Evolutionary conservation across 2,113 vertebrate genomes (phyloP).

Genomic region (Clarias batrachus): DNA sequence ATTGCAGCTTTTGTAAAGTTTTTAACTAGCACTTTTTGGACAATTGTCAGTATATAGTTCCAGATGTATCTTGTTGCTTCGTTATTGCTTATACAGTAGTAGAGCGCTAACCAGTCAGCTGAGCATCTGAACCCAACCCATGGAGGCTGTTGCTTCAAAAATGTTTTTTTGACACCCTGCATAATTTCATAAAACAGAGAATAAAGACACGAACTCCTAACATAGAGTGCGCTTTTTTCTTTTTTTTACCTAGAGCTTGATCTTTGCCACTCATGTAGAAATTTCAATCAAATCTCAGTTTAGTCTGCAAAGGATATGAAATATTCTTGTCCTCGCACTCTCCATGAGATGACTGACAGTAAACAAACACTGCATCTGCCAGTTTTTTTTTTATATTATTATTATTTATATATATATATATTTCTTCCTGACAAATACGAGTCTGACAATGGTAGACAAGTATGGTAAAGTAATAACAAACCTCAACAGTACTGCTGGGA

Average conservation of each 20-base stretch:
- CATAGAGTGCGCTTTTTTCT: background rate
- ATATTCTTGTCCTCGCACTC: background rate
- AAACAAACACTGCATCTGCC: background rate
- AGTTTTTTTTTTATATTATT: background rate
- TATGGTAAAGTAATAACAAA: slow-evolving; percentile 25
- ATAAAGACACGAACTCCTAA: background rate
- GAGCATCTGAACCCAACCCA: background rate
- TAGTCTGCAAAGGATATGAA: background rate
- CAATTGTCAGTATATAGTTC: background rate
- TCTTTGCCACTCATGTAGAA: background rate
- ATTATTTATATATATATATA: too few species aligned
- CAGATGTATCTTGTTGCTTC: background rate
- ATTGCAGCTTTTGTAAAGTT: slow-evolving; percentile 5
- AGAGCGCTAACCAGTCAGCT: background rate
- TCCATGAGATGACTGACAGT: slow-evolving; percentile 1
- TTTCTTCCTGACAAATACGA: background rate
- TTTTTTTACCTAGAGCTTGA: background rate
- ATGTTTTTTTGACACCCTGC: background rate
- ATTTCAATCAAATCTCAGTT: background rate
- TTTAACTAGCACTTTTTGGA: background rate
- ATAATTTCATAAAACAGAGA: background rate
- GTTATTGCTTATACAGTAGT: background rate
- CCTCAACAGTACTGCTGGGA: slow-evolving; percentile 15
- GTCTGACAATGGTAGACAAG: slow-evolving; percentile 18
- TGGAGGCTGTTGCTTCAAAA: background rate